Base-by-base conservation (phyloP, 2,888 invertebrate genomes). In the Pachymerium ferrugineum region DNA sequence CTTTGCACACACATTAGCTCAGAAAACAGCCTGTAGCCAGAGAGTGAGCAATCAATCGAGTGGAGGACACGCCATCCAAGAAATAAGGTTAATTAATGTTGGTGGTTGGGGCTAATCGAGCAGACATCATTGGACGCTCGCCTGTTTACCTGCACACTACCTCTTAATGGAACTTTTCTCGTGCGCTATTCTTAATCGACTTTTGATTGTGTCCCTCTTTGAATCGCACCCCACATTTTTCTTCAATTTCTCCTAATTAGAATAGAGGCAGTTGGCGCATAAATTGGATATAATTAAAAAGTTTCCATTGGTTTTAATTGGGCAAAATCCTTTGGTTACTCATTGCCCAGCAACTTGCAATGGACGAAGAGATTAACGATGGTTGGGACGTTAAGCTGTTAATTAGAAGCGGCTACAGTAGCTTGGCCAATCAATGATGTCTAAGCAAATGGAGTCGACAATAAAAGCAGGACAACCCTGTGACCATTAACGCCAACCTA, bases 221-320 rank as follows among this genome's bases (percentile, higher is more conserved):
- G 54, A n/a, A n/a, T n/a, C n/a, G n/a, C n/a, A n/a, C n/a, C n/a
- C n/a, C n/a, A n/a, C n/a, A n/a, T n/a, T n/a, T 69, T 69, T 29
- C 69, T 30, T 69, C 19, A 30, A 69, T 33, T 69, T 30, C 69
- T 29, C 10, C 69, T 31, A 69, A 31, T 69, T 69, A 69, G 33
- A 69, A 69, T 68, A 2, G 29, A 54, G 25, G 54, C 22, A 54
- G 54, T 54, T 54, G 54, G 54, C 54, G 54, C 54, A 54, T 54
- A 71, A 71, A 71, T 71, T 71, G 71, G 35, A n/a, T 71, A 33
- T 71, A 71, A 71, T 71, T 71, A 71, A 71, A 71, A 71, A 71
- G 54, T 54, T 54, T 54, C 54, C 54, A 54, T 28, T 25, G 54
- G 25, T 22, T 54, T 54, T 54, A 54, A 54, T 54, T 54, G 54